Evolutionary conservation across 37 sponge, comb jelly and placozoan species (phyloP).

Genomic region (Aplysina aerophoba): DNA sequence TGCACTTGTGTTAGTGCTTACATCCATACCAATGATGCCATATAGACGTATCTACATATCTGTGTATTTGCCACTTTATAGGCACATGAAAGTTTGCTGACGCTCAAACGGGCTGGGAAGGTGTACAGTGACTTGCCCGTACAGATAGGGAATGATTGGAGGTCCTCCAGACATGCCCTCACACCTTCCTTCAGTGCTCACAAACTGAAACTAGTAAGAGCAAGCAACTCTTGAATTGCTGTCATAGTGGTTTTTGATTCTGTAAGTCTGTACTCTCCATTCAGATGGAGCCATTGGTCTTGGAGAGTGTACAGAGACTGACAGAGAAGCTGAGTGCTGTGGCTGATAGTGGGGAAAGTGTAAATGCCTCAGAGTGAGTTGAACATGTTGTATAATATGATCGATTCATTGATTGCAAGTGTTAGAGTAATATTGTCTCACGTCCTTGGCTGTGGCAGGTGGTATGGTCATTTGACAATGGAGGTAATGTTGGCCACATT

Average conservation of each 20-base stretch:
- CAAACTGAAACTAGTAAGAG: constrained; percentile 5
- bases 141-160: neutral
- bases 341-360: neutral
- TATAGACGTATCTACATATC: too few species aligned
- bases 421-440: too few species aligned
- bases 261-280: neutral
- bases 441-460: constrained; percentile 9
- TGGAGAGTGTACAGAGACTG: too few species aligned
- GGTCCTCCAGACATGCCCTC: neutral
- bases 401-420: too few species aligned
- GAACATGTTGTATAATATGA: too few species aligned
- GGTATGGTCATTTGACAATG: constrained; percentile 59
- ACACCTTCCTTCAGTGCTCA: constrained; percentile 24
- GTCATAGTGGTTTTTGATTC: neutral
- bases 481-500: constrained; percentile 72
- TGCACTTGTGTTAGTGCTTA: neutral
- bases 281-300: too few species aligned
- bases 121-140: neutral
- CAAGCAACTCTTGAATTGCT: neutral
- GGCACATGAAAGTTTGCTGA: too few species aligned
- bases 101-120: too few species aligned
- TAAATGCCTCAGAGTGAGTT: too few species aligned
- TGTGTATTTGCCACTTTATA: too few species aligned
- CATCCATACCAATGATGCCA: too few species aligned
- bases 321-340: neutral